Base-by-base conservation (phyloP, 2,888 invertebrate genomes). In the Malachius bipustulatus region DNA sequence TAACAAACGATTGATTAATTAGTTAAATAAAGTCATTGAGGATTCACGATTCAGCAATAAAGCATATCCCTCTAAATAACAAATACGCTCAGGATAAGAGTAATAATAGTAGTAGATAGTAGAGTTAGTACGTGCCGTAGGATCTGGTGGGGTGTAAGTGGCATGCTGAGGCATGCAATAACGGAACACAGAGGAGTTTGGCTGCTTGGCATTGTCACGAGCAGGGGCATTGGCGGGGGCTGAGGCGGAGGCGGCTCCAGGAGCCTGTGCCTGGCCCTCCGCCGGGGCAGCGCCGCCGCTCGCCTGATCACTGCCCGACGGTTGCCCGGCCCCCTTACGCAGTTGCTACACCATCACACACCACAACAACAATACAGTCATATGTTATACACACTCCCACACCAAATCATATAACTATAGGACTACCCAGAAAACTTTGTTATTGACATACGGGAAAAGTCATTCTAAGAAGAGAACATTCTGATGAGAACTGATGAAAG, bases 121-220 rank as follows among this genome's bases (percentile, higher is more conserved):
- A 55, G 54, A 54, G n/a, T n/a, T n/a, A 54, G 64, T 70, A 70
- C 70, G 66, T 70, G 70, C 70, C 70, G 68, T 70, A 60, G 67
- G 70, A 59, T 69, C 69, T 61, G 70, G 69, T 63, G 69, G 65
- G 59, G 67, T 65, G 65, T 69, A 70, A 59, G 67, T 67, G 51
- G 70, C 70, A 66, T 70, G 70, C 61, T 67, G 67, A 57, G 70
- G 70, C 70, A 70, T 70, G 65, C 70, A 70, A 63, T 70, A 70
- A 59, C 69, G 69, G 59, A 65, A 70, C 62, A 62, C 62, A 63
- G 62, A 60, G 62, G 62, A 60, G 56, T 59, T 60, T 57, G 57
- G 56, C 58, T 60, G 63, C 59, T 60, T 60, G 57, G 59, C 60
- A 41, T 37, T 43, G 39, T 40, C 37, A 41, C 57, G 51, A 45